phyloP scores from a whole-genome alignment of 2,888 invertebrate genomes.

The Euplexia lucipara region DNA sequence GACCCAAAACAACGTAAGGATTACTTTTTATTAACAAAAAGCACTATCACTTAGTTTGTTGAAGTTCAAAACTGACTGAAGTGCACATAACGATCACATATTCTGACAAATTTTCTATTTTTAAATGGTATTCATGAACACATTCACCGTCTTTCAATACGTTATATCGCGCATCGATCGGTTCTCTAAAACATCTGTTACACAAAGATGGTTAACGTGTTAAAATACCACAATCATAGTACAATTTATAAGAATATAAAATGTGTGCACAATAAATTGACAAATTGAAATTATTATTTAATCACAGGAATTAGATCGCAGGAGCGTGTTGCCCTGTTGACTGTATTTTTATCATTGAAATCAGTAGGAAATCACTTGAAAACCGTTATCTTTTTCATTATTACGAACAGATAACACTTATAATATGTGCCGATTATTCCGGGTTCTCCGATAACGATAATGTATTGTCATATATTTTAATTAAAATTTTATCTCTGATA shows the following conservation, averaged over 20 bases:
- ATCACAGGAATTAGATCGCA: conserved; percentile 18
- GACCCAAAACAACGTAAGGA: conserved; percentile 84
- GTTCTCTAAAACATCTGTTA: too few relatives aligned
- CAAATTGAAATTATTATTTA: conserved; percentile 7
- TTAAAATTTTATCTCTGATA: conserved; percentile 3
- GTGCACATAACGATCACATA: conserved; percentile 52
- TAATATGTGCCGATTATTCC: conserved; percentile 22
- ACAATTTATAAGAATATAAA: conserved; percentile 32
- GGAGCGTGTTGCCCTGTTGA: conserved; percentile 27
- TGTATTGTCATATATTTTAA: background rate
- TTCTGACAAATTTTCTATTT: conserved; percentile 39
- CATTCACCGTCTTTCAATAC: conserved; percentile 19
- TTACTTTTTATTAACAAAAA: conserved; percentile 65
- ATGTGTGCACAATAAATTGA: conserved; percentile 46
- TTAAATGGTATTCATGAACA: background rate
- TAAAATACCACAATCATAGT: conserved; percentile 2
- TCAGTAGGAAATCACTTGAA: conserved; percentile 6
- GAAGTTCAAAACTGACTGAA: conserved; percentile 42
- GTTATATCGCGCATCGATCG: too few relatives aligned
- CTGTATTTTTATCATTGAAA: conserved; percentile 19
- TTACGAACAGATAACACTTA: conserved; percentile 5
- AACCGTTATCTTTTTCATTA: conserved; percentile 11
- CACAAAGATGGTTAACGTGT: conserved; percentile 9
- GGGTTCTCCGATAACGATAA: conserved; percentile 2
- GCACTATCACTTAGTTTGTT: conserved; percentile 62